These are phyloP conservation scores for Chaenodraco wilsoni DNA, from an alignment of 2,797 vertebrate species.

Conservation along the genomic window DNA sequence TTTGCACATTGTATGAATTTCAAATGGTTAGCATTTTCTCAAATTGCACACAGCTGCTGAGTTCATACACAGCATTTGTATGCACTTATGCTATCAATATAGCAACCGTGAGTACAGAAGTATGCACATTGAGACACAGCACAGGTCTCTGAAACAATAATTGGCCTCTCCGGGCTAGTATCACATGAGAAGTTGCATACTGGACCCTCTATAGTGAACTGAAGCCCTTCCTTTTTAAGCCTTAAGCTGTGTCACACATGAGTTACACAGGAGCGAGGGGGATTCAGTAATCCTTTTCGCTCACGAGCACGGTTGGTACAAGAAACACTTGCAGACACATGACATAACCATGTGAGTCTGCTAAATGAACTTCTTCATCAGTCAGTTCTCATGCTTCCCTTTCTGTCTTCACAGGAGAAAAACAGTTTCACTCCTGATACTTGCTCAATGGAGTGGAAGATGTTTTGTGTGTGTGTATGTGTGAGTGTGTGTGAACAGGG, in stretches of 20 bases:
- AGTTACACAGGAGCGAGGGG: background rate
- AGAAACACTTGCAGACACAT: constrained; percentile 31
- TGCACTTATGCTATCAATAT: too few species aligned
- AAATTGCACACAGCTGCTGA: too few species aligned
- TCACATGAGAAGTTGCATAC: constrained; percentile 5
- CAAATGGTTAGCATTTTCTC: too few species aligned
- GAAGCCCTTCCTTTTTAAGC: background rate
- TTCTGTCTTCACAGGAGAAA: constrained; percentile 6
- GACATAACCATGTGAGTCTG: constrained; percentile 53
- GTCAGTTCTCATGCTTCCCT: constrained; percentile 19
- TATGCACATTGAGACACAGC: too few species aligned
- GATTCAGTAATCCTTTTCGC: constrained; percentile 1
- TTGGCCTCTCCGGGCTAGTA: background rate
- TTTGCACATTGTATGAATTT: too few species aligned
- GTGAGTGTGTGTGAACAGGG: constrained; percentile 28
- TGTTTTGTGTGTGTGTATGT: constrained; percentile 25
- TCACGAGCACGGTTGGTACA: constrained; percentile 3
- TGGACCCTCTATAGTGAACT: background rate
- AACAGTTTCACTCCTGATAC: constrained; percentile 4
- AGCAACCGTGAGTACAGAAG: too few species aligned
- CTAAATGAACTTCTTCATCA: constrained; percentile 13
- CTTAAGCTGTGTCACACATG: constrained; percentile 33
- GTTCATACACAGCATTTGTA: too few species aligned
- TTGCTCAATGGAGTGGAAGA: constrained; percentile 35
- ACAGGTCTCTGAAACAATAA: background rate